Evolutionary conservation across 1,140 invertebrate species (phyloP).

Genomic region (Cyclargus thomasi): DNA sequence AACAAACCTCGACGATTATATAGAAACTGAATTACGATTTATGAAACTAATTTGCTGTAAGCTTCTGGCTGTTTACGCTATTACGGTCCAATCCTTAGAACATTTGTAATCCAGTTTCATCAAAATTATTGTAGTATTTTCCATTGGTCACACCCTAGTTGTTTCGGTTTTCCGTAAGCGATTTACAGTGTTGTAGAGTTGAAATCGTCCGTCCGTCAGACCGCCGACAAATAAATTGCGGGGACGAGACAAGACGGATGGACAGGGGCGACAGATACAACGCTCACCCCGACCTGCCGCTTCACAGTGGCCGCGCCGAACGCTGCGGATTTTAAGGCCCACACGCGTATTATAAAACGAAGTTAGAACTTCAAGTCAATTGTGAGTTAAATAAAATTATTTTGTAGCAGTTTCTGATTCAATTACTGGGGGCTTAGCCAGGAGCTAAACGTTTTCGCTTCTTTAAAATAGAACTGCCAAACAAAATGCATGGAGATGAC

Average conservation of each 20-base stretch:
- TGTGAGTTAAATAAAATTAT: no score
- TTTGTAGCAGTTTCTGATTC: no score
- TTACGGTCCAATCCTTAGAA: no score
- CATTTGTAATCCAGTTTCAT: background rate
- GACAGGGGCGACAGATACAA: conserved; percentile 32
- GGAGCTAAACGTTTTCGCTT: no score
- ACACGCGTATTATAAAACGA: background rate
- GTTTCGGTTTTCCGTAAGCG: background rate
- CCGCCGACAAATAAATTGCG: conserved; percentile 40
- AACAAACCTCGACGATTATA: no score
- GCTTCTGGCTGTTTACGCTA: no score
- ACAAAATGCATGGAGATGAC: no score
- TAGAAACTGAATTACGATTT: no score
- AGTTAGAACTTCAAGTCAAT: no score
- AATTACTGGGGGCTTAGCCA: no score
- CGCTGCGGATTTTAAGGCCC: conserved; percentile 19
- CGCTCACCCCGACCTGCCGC: conserved; percentile 14
- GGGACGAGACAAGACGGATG: conserved; percentile 36
- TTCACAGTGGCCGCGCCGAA: conserved; percentile 24
- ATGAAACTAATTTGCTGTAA: no score
- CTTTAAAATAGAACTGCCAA: no score
- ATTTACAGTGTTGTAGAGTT: conserved; percentile 21
- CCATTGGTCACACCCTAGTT: background rate
- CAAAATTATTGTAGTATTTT: background rate
- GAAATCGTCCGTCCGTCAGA: conserved; percentile 30